A percentile compares a stretch with the other conserved stretches of the same genome.
These are phyloP conservation scores for Drosophila punjabiensis DNA, from an alignment of 1,140 invertebrate species.

Conservation along the genomic window DNA sequence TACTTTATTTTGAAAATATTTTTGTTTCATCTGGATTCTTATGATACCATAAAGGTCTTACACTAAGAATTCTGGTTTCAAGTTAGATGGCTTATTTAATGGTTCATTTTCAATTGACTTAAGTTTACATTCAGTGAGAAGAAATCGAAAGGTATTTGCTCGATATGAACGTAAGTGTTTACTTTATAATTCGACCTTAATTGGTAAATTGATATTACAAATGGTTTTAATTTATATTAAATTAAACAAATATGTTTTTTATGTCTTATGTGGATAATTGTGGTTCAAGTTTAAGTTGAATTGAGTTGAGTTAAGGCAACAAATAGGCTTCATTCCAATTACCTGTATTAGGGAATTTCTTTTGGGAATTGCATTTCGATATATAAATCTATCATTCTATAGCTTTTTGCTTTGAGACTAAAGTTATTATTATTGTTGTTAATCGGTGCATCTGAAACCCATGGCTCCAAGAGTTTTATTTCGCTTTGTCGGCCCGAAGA, in stretches of 20 bases:
- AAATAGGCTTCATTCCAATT: not conserved
- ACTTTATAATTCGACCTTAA: not conserved
- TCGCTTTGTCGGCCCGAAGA: conserved; percentile 12
- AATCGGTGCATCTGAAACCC: not conserved
- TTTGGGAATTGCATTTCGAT: not conserved
- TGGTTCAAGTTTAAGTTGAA: not conserved
- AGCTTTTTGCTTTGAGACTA: not conserved
- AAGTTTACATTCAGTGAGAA: not conserved
- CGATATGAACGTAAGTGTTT: not conserved
- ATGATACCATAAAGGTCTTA: not conserved
- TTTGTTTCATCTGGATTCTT: not conserved
- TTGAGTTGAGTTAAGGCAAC: too few species aligned
- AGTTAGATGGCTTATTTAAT: not conserved
- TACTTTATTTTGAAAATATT: not conserved
- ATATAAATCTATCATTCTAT: too few species aligned
- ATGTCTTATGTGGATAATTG: not conserved
- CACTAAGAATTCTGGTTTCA: not conserved
- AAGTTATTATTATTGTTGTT: not conserved
- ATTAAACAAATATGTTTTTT: not conserved
- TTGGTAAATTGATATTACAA: not conserved
- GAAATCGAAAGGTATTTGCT: not conserved
- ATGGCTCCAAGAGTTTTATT: not conserved
- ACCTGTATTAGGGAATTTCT: not conserved
- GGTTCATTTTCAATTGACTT: not conserved
- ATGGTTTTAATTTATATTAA: not conserved